Percentiles rank a stretch among this genome's conserved stretches.
Evolutionary conservation across 2,797 vertebrate species (phyloP).

Genomic region (Gymnoscopelus braueri): DNA sequence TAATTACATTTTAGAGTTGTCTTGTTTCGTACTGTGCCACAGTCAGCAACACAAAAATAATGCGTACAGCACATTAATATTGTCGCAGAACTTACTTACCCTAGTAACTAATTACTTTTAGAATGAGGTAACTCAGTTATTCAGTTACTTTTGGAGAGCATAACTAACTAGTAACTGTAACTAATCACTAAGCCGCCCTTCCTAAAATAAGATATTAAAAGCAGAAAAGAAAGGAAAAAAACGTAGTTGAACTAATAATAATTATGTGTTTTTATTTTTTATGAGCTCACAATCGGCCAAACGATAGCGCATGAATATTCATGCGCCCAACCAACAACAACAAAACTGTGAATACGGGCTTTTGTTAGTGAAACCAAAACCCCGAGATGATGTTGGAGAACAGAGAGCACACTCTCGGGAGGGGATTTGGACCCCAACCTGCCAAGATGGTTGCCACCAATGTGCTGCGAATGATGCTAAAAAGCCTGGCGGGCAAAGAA

Average conservation of each 20-base stretch:
- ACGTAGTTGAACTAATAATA: conserved; percentile 23
- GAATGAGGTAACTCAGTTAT: too few species aligned
- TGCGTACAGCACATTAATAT: too few species aligned
- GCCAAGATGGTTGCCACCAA: conserved; percentile 64
- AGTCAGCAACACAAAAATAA: too few species aligned
- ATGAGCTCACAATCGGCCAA: conserved; percentile 42
- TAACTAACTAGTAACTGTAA: too few species aligned
- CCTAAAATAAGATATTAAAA: conserved; percentile 19
- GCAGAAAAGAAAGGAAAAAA: conserved; percentile 17
- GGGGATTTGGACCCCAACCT: conserved; percentile 66
- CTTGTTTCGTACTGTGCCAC: too few species aligned
- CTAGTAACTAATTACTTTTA: too few species aligned
- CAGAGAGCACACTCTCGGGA: conserved; percentile 54
- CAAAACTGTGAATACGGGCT: conserved; percentile 70
- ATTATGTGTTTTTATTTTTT: conserved; percentile 39
- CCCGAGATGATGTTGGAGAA: conserved; percentile 61
- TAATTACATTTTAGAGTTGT: too few species aligned
- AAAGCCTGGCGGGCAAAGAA: too few species aligned
- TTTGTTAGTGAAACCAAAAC: conserved; percentile 75
- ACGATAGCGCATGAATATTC: conserved; percentile 70
- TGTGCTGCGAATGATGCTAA: conserved; percentile 10
- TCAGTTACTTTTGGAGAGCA: too few species aligned
- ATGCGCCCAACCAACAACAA: conserved; percentile 56
- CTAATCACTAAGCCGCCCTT: too few species aligned
- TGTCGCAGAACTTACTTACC: too few species aligned